Conservation (phyloP, 2,113 vertebrate genomes). For the Crocuta crocuta region DNA sequence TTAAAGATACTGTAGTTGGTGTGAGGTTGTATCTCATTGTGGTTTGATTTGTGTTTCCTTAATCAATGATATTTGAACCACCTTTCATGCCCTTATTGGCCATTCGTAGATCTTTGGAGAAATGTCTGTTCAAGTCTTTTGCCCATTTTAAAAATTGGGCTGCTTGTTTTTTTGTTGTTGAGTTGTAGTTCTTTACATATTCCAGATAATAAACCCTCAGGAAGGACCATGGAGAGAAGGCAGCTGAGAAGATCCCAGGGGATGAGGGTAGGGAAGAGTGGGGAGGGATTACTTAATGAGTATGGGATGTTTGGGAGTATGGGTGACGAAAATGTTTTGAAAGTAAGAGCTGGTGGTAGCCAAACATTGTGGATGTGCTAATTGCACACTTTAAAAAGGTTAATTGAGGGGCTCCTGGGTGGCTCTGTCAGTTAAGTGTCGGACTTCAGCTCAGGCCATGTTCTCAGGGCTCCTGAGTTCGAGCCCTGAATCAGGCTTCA, state of each 20-base stretch:
- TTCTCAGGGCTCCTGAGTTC: too few species aligned
- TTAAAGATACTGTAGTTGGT: neutral
- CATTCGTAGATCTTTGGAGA: neutral
- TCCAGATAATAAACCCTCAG: neutral
- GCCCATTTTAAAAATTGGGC: neutral
- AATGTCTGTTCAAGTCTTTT: neutral
- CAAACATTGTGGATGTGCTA: neutral
- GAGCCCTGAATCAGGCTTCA: too few species aligned
- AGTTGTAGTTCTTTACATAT: neutral
- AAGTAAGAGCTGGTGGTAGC: neutral
- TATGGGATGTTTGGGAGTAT: neutral
- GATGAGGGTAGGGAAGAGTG: neutral
- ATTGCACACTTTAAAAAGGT: neutral
- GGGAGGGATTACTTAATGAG: neutral
- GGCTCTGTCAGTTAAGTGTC: accelerated
- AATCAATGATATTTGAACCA: neutral
- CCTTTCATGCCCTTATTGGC: neutral
- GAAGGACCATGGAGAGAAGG: neutral
- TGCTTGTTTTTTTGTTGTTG: neutral
- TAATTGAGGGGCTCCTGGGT: neutral
- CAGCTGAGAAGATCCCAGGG: neutral
- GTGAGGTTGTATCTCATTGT: neutral
- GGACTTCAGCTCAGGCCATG: too few species aligned
- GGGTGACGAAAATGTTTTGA: neutral
- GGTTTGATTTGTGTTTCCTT: neutral